A percentile compares a stretch with the other conserved stretches of the same genome.
phyloP scores from a whole-genome alignment of 1,140 invertebrate species.

The Eurosta solidaginis region DNA sequence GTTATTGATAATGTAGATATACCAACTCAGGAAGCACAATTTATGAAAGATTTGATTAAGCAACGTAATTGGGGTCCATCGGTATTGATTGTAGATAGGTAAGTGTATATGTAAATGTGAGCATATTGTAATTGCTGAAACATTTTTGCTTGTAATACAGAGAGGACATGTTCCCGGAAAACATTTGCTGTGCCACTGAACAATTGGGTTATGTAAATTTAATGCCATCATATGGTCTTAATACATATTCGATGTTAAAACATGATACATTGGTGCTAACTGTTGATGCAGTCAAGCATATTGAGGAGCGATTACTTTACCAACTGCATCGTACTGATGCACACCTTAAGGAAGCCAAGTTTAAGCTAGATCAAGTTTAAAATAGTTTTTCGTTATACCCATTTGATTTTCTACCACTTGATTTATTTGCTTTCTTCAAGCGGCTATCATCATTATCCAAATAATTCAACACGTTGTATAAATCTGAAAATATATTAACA shows the following conservation, averaged over 20 bases:
- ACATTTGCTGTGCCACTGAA: conserved; percentile 81
- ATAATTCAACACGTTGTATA: conserved; percentile 12
- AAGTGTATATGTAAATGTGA: too few relatives aligned
- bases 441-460: background rate
- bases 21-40: conserved; percentile 80
- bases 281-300: conserved; percentile 76
- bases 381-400: background rate
- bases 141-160: conserved; percentile 63
- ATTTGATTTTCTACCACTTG: background rate
- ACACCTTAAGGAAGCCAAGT: conserved; percentile 58
- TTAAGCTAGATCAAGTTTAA: conserved; percentile 64
- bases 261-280: conserved; percentile 94
- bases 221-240: conserved; percentile 93
- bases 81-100: conserved; percentile 92
- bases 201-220: conserved; percentile 81
- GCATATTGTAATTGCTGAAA: conserved; percentile 23
- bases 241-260: conserved; percentile 92
- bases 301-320: conserved; percentile 86
- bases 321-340: conserved; percentile 73
- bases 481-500: background rate
- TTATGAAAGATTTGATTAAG: conserved; percentile 79
- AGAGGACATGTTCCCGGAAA: conserved; percentile 82
- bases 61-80: conserved; percentile 92
- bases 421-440: background rate
- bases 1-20: conserved; percentile 87